phyloP scores from a whole-genome alignment of 2,113 vertebrate genomes.

The Microcebus tavaratra region DNA sequence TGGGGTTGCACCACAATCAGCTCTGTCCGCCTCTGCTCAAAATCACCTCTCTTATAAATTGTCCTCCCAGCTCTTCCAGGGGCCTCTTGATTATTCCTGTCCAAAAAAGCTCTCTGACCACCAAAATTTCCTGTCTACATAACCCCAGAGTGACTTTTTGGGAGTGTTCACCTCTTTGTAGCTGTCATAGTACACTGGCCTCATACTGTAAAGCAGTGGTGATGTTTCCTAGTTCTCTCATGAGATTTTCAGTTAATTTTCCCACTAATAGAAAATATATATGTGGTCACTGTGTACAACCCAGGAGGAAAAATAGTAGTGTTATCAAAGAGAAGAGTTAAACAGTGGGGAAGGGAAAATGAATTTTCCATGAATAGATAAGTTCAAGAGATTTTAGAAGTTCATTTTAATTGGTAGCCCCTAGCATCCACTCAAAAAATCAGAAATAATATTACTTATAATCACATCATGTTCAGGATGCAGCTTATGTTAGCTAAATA shows the following conservation, averaged over 20 bases:
- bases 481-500: conserved; percentile 24
- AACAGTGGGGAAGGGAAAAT: conserved; percentile 18
- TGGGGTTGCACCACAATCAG: background rate
- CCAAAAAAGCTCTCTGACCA: background rate
- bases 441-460: conserved; percentile 44
- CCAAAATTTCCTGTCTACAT: background rate
- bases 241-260: background rate
- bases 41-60: background rate
- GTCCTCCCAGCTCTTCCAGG: background rate
- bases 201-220: background rate
- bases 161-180: background rate
- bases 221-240: background rate
- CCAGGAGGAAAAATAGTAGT: background rate
- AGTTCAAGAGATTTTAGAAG: conserved; percentile 50
- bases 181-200: background rate
- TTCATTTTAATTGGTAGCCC: conserved; percentile 63
- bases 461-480: conserved; percentile 41
- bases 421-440: conserved; percentile 62
- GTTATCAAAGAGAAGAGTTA: background rate
- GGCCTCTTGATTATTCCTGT: background rate
- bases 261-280: background rate
- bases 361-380: conserved; percentile 45
- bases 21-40: background rate
- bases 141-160: background rate
- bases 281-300: background rate